Evolutionary conservation across 1,140 invertebrate species (phyloP), one percentile per base, ranked within the genome.

Genomic region (Drosophila saltans): DNA sequence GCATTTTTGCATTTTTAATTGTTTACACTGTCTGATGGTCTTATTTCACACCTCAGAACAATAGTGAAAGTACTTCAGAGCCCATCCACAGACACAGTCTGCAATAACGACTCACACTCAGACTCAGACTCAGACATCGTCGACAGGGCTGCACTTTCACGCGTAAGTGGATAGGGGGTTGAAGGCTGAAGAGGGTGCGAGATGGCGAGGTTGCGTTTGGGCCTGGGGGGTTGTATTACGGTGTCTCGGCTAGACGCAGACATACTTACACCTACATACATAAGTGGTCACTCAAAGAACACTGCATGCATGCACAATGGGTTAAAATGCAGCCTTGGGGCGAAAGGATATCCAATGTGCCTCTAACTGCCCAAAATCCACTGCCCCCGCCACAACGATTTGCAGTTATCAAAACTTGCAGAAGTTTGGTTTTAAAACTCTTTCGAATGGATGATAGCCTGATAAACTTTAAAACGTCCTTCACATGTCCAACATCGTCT

Each of bases 11-110:
- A 72, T 77, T 74, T 63, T 77, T 61, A 77, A 73, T 73, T 73
- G 66, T 77, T 66, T 73, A 59, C 48, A 63, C 64, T 63, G 78
- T 74, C 66, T 77, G 75, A 48, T 77, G 69, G 52, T 57, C 66
- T 70, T 70, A 61, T 70, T 80, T 80, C 75, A 75, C 78, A 78
- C 75, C 72, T 80, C 24, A 56, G 40, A 68, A 71, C 67, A 78
- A 75, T 78, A 71, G 66, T 78, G 69, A 80, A 80, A 80, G 75
- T 78, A 78, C 78, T 80, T 78, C 60, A 77, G 55, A 40, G 39
- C 36, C 67, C 67, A 65, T 76, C 36, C 71, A 68, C 76, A 75
- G 9, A 36, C 28, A 52, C 61, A 33, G 78, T 75, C 75, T 78
- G 71, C 56, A 56, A 78, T 68, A 78, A 61, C 43, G 67, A 78